These are phyloP conservation scores for Prionailurus bengalensis DNA, from an alignment of 2,113 vertebrate species.

Conservation along the genomic window DNA sequence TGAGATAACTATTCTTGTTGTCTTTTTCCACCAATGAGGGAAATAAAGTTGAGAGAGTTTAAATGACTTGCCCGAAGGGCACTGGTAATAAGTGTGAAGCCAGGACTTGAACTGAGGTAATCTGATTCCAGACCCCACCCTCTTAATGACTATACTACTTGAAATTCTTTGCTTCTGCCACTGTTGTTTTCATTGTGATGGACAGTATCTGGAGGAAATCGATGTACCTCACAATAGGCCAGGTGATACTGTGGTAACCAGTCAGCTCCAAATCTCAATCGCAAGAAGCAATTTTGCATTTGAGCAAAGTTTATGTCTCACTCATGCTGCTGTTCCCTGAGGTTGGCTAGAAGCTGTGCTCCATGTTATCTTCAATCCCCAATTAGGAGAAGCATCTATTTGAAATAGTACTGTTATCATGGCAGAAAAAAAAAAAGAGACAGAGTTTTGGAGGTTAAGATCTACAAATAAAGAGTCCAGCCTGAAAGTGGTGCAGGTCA, in stretches of 20 bases:
- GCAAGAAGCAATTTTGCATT: neutral
- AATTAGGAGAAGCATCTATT: neutral
- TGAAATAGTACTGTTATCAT: neutral
- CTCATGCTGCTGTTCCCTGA: neutral
- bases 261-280: no score
- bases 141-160: neutral
- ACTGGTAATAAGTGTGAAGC: neutral
- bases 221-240: neutral
- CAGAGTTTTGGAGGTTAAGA: neutral
- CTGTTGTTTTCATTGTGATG: neutral
- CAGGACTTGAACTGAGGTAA: neutral
- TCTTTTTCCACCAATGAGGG: neutral
- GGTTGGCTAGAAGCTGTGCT: neutral
- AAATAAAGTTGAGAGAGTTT: neutral
- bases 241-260: neutral
- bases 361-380: neutral
- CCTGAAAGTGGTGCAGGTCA: neutral
- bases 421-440: neutral
- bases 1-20: neutral
- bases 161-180: neutral
- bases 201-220: neutral
- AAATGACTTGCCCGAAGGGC: neutral
- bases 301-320: neutral
- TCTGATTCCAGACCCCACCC: neutral
- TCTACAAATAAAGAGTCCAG: neutral